Evolutionary conservation across 2,113 vertebrate species (phyloP), one percentile per base, ranked within the genome.

Genomic region (Cyanistes caeruleus): DNA sequence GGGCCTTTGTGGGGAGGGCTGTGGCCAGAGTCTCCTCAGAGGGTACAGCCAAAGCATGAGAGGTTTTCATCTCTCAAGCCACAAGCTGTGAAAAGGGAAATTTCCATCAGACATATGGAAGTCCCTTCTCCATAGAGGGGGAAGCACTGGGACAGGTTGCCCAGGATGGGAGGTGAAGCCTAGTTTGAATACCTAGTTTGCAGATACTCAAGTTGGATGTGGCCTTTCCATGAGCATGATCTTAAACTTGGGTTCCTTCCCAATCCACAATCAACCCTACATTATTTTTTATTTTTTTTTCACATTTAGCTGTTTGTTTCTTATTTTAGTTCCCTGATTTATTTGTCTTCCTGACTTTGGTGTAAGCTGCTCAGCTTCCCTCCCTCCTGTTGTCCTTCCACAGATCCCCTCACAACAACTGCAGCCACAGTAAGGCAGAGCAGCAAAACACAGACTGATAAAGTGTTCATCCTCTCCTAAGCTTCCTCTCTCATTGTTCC

Each of bases 1-100:
- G 30, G 33, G 10, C n/a, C 28, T 10, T 3, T 0, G 0, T 23
- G 9, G 52, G 44, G 35, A 41, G 17, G 27, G 18, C 44, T 64
- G 44, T 59, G 15, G 43, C 55, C 31, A 28, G 27, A 30, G 30
- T 27, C 30, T 51, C 12, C 53, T 59, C 49, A 44, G 41, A 59
- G 19, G 11, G 6, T 18, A 48, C 48, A 46, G 65, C 21, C 6
- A 5, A 35, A 67, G 60, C 25, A 31, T 9, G 23, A 69, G 51
- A n/a, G 27, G 7, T 13, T n/a, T 18, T 33, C 13, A 43, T 43
- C 43, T 43, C 43, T 43, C 43, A 43, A 82, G 48, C 23, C 77
- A 35, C 49, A 79, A 22, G 35, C 13, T 72, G 20, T 10, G 13
- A 48, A 44, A 69, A 69, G 59, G 55, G 46, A 77, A 86, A 60